Percentiles rank a stretch among this genome's conserved stretches.
phyloP scores from a whole-genome alignment of 2,888 invertebrate species.

The Trypoxylon attenuatum region DNA sequence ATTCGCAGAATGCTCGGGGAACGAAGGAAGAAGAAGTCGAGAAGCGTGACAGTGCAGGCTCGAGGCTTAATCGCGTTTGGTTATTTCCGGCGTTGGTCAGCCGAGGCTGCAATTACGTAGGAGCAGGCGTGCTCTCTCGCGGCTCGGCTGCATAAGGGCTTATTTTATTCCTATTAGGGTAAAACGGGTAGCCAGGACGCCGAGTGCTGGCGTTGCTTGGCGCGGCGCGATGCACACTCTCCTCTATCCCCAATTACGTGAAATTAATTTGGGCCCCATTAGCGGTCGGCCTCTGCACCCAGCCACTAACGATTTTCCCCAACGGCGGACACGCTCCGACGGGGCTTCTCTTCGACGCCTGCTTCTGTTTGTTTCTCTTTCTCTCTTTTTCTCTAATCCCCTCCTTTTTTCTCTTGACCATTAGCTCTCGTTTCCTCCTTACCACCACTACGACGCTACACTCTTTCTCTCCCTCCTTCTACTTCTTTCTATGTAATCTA shows the following conservation, averaged over 20 bases:
- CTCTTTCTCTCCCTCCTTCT: neutral
- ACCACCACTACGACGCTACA: too few species aligned
- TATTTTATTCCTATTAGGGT: conserved; percentile 74
- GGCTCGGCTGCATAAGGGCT: conserved; percentile 56
- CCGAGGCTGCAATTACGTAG: conserved; percentile 61
- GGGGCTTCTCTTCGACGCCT: conserved; percentile 12
- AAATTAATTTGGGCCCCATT: conserved; percentile 73
- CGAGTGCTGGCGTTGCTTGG: conserved; percentile 10
- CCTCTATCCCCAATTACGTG: conserved; percentile 68
- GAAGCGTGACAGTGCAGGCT: conserved; percentile 67
- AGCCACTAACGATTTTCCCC: conserved; percentile 68
- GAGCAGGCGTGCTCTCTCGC: conserved; percentile 23
- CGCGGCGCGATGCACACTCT: too few species aligned
- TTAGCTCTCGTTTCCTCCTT: too few species aligned
- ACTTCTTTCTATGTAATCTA: neutral
- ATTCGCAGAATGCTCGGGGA: conserved; percentile 37
- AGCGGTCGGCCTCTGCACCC: conserved; percentile 57
- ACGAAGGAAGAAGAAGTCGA: conserved; percentile 46
- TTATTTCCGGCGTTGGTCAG: conserved; percentile 68
- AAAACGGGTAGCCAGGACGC: conserved; percentile 66
- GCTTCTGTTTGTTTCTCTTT: neutral
- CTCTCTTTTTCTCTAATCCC: neutral
- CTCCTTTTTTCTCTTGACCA: neutral
- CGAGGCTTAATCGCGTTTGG: conserved; percentile 70
- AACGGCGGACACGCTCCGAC: conserved; percentile 44